phyloP scores from a whole-genome alignment of 1,140 invertebrate species.

The Gerris buenoi region DNA sequence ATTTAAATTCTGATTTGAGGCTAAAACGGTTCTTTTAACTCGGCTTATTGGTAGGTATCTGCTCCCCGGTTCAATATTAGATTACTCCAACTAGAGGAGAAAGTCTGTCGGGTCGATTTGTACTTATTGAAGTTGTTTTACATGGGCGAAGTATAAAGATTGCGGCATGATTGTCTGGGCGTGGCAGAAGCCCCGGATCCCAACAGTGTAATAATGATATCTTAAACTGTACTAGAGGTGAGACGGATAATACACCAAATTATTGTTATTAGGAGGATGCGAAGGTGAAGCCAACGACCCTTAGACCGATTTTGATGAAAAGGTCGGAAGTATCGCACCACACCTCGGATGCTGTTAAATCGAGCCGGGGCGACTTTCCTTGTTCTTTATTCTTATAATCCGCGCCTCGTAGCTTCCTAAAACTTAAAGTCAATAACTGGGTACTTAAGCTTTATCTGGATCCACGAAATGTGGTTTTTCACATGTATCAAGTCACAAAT shows the following conservation, averaged over 20 bases:
- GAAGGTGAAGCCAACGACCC: neutral
- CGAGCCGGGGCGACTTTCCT: neutral
- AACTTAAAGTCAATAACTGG: neutral
- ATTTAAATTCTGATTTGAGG: too few species aligned
- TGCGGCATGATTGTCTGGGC: neutral
- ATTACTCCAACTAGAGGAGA: too few species aligned
- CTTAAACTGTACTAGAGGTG: neutral
- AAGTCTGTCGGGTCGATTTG: too few species aligned
- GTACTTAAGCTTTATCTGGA: neutral
- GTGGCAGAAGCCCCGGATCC: neutral
- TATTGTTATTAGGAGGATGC: neutral
- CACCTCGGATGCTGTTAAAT: too few species aligned
- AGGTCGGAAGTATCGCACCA: neutral
- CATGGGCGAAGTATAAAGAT: too few species aligned
- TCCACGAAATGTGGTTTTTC: too few species aligned
- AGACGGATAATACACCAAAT: neutral
- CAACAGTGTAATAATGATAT: neutral
- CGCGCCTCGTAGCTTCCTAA: conserved; percentile 4
- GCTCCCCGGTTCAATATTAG: too few species aligned
- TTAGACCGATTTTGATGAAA: neutral
- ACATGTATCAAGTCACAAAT: too few species aligned
- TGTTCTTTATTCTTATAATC: conserved; percentile 2
- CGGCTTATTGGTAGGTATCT: too few species aligned
- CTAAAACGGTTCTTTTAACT: too few species aligned
- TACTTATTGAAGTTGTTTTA: too few species aligned